phyloP scores from a whole-genome alignment of 2,888 invertebrate species.

The Sialis lutaria region DNA sequence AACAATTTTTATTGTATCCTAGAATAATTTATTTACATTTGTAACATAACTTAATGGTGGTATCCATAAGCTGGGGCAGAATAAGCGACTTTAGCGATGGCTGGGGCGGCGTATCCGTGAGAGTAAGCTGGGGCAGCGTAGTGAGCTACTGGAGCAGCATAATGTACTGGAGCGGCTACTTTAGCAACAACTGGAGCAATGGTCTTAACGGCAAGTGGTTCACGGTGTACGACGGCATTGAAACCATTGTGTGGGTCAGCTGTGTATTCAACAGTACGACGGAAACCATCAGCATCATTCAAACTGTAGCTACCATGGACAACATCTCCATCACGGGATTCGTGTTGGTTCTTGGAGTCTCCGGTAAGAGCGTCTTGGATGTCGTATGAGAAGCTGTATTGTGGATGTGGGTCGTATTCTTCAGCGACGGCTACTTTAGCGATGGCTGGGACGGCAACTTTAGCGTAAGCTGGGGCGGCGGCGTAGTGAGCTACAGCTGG shows the following conservation, averaged over 20 bases:
- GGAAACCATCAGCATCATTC: slow-evolving; percentile 29
- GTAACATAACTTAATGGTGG: slow-evolving; percentile 8
- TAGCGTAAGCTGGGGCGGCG: slow-evolving; percentile 8
- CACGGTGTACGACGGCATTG: slow-evolving; percentile 13
- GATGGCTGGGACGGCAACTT: slow-evolving; percentile 15
- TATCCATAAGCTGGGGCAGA: slow-evolving; percentile 16
- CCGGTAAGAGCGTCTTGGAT: slow-evolving; percentile 35
- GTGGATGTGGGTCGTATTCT: slow-evolving; percentile 16
- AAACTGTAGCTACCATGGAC: slow-evolving; percentile 29
- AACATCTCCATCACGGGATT: slow-evolving; percentile 24
- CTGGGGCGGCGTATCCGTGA: not conserved
- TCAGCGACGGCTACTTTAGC: slow-evolving; percentile 20
- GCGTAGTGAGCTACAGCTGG: slow-evolving; percentile 7
- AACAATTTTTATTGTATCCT: too few relatives aligned
- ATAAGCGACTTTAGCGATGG: slow-evolving; percentile 10
- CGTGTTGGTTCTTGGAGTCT: slow-evolving; percentile 28
- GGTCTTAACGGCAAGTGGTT: not conserved
- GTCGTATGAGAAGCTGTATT: slow-evolving; percentile 30
- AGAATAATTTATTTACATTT: too few relatives aligned
- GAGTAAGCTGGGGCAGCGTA: slow-evolving; percentile 1
- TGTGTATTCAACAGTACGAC: slow-evolving; percentile 29
- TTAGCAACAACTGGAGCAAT: not conserved
- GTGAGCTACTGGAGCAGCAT: slow-evolving; percentile 1
- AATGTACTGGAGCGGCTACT: not conserved
- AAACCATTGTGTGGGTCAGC: slow-evolving; percentile 3